phyloP scores from a whole-genome alignment of 2,888 invertebrate genomes.

The Erannis defoliaria region DNA sequence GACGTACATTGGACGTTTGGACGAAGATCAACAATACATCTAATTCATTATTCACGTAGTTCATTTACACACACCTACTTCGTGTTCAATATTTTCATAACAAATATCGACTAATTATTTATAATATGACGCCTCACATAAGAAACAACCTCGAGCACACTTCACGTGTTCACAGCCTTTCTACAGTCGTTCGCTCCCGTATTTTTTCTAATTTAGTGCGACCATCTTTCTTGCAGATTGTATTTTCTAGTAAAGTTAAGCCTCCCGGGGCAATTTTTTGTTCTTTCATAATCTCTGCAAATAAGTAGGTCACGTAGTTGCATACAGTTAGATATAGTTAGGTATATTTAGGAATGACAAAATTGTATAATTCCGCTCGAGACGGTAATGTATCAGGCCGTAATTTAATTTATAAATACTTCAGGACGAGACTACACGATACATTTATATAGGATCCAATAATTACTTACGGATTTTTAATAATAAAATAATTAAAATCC shows the following conservation, averaged over 20 bases:
- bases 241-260: neutral
- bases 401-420: constrained; percentile 5
- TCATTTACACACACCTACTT: constrained; percentile 44
- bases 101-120: constrained; percentile 29
- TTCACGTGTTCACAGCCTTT: constrained; percentile 81
- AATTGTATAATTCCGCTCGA: constrained; percentile 5
- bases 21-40: constrained; percentile 50
- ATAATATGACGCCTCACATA: constrained; percentile 36
- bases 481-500: constrained; percentile 16
- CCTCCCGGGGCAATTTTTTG: neutral
- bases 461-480: constrained; percentile 13
- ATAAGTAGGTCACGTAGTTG: too few relatives aligned
- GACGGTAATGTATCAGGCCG: neutral
- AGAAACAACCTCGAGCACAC: constrained; percentile 70
- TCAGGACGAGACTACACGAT: constrained; percentile 21
- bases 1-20: constrained; percentile 78
- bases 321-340: too few relatives aligned
- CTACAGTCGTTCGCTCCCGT: constrained; percentile 69
- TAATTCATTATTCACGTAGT: constrained; percentile 27
- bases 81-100: constrained; percentile 42
- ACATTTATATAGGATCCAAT: constrained; percentile 13
- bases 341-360: constrained; percentile 11
- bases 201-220: neutral
- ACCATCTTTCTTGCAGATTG: neutral
- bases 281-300: neutral